A percentile compares a stretch with the other conserved stretches of the same genome.
Evolutionary conservation across 2,888 invertebrate species (phyloP).

Genomic region (Malthinus flaveolus): DNA sequence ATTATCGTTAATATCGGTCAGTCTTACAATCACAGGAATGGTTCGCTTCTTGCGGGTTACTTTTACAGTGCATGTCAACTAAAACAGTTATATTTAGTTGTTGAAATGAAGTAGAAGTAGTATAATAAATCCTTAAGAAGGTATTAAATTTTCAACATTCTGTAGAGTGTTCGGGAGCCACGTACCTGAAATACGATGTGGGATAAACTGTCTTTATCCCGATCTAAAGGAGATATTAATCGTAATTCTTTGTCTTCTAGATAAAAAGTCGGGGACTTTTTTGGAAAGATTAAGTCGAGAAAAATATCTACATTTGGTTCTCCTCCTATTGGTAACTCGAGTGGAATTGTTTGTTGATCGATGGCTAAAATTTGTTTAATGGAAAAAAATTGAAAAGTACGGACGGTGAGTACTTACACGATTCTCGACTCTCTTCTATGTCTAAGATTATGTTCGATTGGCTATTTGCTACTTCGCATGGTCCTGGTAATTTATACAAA

Average conservation of each 20-base stretch:
- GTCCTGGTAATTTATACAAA: slow-evolving; percentile 51
- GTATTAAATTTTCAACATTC: too few relatives aligned
- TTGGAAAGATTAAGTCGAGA: slow-evolving; percentile 78
- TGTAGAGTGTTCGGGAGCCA: too few relatives aligned
- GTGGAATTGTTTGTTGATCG: slow-evolving; percentile 80
- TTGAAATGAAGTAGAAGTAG: background rate
- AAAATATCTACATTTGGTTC: slow-evolving; percentile 78
- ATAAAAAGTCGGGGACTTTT: slow-evolving; percentile 76
- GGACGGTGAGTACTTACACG: slow-evolving; percentile 70
- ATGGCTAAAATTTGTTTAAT: slow-evolving; percentile 63
- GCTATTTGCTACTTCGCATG: slow-evolving; percentile 85
- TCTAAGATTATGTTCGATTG: slow-evolving; percentile 88
- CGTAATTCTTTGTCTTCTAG: slow-evolving; percentile 82
- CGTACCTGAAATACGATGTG: slow-evolving; percentile 87
- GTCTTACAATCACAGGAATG: slow-evolving; percentile 86
- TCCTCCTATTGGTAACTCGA: slow-evolving; percentile 81
- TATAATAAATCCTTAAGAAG: too few relatives aligned
- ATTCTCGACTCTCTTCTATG: slow-evolving; percentile 85
- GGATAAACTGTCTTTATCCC: slow-evolving; percentile 83
- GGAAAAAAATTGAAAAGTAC: background rate
- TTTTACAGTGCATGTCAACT: slow-evolving; percentile 83
- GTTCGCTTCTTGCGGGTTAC: slow-evolving; percentile 79
- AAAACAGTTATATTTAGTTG: slow-evolving; percentile 40
- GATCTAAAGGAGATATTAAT: slow-evolving; percentile 78
- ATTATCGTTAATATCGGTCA: slow-evolving; percentile 90